These are phyloP conservation scores for Emydocephalus ijimae DNA, from an alignment of 2,113 vertebrate genomes.

Conservation along the genomic window DNA sequence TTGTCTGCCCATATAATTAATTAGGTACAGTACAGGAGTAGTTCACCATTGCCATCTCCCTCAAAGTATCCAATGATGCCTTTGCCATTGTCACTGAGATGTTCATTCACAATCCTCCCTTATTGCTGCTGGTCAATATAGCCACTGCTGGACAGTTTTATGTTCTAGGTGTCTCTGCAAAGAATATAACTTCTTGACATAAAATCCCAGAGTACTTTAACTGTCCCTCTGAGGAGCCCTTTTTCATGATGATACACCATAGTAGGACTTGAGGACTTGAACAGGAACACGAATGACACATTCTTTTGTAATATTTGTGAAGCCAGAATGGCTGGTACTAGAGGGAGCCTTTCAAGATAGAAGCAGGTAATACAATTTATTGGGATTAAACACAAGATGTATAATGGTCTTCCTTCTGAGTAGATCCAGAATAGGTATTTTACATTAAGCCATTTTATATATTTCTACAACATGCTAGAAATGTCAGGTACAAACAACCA, in stretches of 20 bases:
- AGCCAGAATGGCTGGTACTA: background rate
- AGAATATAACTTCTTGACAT: background rate
- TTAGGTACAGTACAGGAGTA: background rate
- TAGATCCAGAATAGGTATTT: background rate
- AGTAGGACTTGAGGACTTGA: background rate
- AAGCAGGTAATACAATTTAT: background rate
- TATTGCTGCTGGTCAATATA: background rate
- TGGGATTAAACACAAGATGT: background rate
- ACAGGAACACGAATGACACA: background rate
- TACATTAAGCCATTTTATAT: accelerated
- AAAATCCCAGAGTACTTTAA: background rate
- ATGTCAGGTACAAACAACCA: background rate
- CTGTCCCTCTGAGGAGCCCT: background rate
- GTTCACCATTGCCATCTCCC: background rate
- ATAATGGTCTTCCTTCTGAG: background rate
- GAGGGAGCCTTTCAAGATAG: background rate
- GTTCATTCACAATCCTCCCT: background rate
- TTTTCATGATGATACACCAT: background rate
- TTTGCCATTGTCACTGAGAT: background rate
- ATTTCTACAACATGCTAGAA: background rate
- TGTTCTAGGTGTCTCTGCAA: background rate
- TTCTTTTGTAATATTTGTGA: background rate
- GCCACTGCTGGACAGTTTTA: background rate
- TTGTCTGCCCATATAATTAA: background rate
- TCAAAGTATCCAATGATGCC: background rate